phyloP scores from a whole-genome alignment of 1,140 invertebrate species.

The Ladona fulva region DNA sequence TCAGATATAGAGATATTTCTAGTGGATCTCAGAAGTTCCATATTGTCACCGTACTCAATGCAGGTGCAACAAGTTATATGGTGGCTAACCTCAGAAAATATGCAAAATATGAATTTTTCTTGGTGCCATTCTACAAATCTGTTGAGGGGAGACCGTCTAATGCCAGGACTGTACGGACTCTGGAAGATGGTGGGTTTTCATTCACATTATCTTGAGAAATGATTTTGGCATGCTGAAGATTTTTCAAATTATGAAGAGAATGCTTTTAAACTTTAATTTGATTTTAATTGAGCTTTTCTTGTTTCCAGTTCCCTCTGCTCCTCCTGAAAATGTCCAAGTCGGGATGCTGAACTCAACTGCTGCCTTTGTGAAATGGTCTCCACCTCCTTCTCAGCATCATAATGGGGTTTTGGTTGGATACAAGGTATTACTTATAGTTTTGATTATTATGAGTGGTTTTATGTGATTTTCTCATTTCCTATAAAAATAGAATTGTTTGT shows the following conservation, averaged over 20 bases:
- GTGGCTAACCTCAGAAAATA: conserved; percentile 68
- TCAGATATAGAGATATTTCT: conserved; percentile 77
- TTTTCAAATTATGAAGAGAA: too few relatives aligned
- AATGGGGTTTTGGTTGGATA: conserved; percentile 77
- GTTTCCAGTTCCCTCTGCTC: conserved; percentile 58
- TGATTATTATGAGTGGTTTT: not conserved
- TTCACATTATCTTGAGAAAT: not conserved
- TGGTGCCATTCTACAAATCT: conserved; percentile 77
- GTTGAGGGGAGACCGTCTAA: conserved; percentile 76
- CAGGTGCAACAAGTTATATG: conserved; percentile 53
- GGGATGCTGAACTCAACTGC: conserved; percentile 76
- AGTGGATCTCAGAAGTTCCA: conserved; percentile 52
- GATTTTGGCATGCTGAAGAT: not conserved
- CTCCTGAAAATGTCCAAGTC: conserved; percentile 72
- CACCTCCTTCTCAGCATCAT: conserved; percentile 64
- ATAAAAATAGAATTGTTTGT: not conserved
- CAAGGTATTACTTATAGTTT: conserved; percentile 46
- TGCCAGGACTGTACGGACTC: conserved; percentile 55
- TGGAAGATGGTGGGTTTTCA: conserved; percentile 56
- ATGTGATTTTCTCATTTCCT: not conserved
- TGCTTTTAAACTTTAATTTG: too few relatives aligned
- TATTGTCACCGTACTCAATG: conserved; percentile 58
- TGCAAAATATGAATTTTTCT: conserved; percentile 79
- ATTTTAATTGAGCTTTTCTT: conserved; percentile 20
- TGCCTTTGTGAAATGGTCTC: conserved; percentile 67